Evolutionary conservation across 2,888 invertebrate species (phyloP), one percentile per base, ranked within the genome.

Genomic region (Pollenia griseotomentosa): DNA sequence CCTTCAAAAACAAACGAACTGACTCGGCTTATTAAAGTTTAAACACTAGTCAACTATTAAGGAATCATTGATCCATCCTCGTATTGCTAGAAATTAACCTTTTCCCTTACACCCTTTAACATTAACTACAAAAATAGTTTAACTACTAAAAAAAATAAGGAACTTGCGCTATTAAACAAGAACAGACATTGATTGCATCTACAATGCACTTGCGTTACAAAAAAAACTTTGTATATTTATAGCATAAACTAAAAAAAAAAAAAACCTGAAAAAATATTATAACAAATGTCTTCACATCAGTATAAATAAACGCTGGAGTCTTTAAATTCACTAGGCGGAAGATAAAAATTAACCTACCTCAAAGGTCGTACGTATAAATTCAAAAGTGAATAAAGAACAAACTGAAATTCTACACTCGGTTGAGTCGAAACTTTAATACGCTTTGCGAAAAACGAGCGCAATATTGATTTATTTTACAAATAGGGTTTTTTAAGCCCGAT

Each of bases 251-350:
- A 68, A 51, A 11, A 42, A 59, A 57, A 6, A 53, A 68, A 73
- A 57, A 6, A 53, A 68, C 66, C 33, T 19, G 19, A 19, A 70
- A 23, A 77, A 75, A 40, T n/a, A 70, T 63, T 44, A 23, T 33
- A 75, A 51, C 40, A 51, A 75, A 61, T 75, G 12, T 61, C 48
- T 63, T 51, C 33, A n/a, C 33, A 61, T 63, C 23, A 51, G 7
- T 40, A 65, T 33, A 70, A 77, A 71, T 77, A 65, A 65, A 55
- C 70, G 6, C 83, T 77, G 55, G 83, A 77, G 77, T 77, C 70
- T 40, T 46, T 68, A 70, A 83, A 77, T 55, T 77, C 63, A 75
- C 9, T 16, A 53, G 48, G 61, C 23, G 61, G 3, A 42, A 75
- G 23, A n/a, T 12, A 12, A 51, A 71, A 44, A 33, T 33, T 33